Base-by-base conservation (phyloP, 2,888 invertebrate species). In the Calliopum simillimum region DNA sequence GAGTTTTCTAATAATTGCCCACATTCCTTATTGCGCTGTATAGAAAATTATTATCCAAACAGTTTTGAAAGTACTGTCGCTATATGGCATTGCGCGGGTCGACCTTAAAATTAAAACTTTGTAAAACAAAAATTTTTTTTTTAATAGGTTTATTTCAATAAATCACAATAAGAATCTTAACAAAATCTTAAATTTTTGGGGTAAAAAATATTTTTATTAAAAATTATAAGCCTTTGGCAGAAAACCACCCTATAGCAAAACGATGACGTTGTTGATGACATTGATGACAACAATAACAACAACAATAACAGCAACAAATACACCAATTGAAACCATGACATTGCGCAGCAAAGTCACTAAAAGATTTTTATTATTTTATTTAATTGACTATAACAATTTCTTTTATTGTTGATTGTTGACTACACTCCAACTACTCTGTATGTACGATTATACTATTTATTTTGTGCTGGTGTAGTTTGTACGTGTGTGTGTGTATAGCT, bases 381-480 rank as follows among this genome's bases (percentile, higher is more conserved):
- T 80, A 81, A 81, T 81, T 81, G 80, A 75, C 79, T 77, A 78
- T 80, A 79, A 80, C 76, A 72, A 73, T 74, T 79, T 80, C n/a
- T n/a, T 80, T 81, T 79, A 79, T 77, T 78, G 73, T 74, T 73
- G 64, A 33, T 47, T 47, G 51, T 68, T 69, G 51, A 58, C 61
- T 69, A 23, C 68, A 66, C 62, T 63, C 44, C 55, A 64, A 8
- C 33, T 33, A 33, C 33, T 33, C 33, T 6, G 8, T 8, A 8
- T 33, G 5, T 6, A 71, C 64, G 70, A 73, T 71, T 74, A 68
- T 33, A 33, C 33, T 33, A 33, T 47, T n/a, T 21, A 46, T 41
- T 64, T 53, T 41, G 51, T 51, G 16, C 41, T 51, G 51, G 64
- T 49, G n/a, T 41, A 21, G n/a, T 49, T 23, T 21, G 47, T 49